Evolutionary conservation across 2,113 vertebrate species (phyloP), one percentile per base, ranked within the genome.

Genomic region (Ophthalmolycus amberensis): DNA sequence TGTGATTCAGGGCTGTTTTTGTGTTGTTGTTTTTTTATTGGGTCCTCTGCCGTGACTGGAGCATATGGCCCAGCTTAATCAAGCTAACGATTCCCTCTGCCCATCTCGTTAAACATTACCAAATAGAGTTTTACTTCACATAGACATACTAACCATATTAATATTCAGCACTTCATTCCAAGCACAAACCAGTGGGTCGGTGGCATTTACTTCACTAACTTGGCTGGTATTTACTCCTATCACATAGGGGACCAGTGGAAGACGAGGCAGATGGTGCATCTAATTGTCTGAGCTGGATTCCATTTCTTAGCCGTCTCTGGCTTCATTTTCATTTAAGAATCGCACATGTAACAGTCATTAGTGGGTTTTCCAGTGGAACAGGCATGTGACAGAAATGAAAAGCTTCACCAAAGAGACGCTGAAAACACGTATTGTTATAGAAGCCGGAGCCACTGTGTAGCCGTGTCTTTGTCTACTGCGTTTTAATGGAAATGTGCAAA

Each of bases 41-140:
- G 76, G 71, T 84, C 76, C 79, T 90, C 76, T 60, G 3, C 58
- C 71, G 56, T 85, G 84, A 93, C 85, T 79, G 73, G 66, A 86
- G 82, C 88, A 93, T 90, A 93, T 91, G 93, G 90, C 80, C 65
- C 54, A 59, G 80, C 85, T 91, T 93, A 91, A 93, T 93, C 82
- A 92, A 91, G 84, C 88, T 89, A 91, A 91, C 86, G 67, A 91
- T 81, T 85, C 80, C 84, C 78, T 87, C 83, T 83, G 15, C 66
- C 77, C 59, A 82, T 83, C 80, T 89, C 63, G 58, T 90, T 91
- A 89, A 90, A 85, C 70, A 82, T 59, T 15, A 90, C 64, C 52
- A 81, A 69, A 81, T 50, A 46, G 27, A 84, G 44, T 66, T 44
- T 67, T 71, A 68, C 65, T 27, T 75, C 66, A 60, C 62, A 68